Evolutionary conservation across 2,113 vertebrate species (phyloP).

Genomic region (Procavia capensis): DNA sequence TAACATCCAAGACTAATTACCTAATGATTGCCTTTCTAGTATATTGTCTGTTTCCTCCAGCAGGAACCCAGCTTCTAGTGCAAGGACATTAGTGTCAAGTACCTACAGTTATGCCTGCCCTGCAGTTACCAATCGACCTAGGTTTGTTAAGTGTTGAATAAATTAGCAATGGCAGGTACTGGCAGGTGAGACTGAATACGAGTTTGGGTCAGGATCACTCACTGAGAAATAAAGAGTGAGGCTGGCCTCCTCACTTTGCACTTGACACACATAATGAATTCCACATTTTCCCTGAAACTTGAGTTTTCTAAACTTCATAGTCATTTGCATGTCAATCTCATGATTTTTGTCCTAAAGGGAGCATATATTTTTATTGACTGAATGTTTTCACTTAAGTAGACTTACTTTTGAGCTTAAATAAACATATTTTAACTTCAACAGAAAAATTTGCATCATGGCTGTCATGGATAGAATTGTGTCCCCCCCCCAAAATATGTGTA

Average conservation of each 20-base stretch:
- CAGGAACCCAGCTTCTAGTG: neutral
- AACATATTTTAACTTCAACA: neutral
- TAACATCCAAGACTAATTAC: neutral
- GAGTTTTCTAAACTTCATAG: neutral
- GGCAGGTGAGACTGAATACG: neutral
- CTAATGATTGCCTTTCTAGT: neutral
- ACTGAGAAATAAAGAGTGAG: neutral
- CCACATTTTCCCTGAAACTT: neutral
- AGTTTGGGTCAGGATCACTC: neutral
- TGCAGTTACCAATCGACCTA: neutral
- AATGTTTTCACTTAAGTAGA: constrained; percentile 21
- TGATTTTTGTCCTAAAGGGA: constrained; percentile 29
- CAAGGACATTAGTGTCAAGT: neutral
- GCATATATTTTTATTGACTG: constrained; percentile 28
- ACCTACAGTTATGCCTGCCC: neutral
- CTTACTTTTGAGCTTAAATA: constrained; percentile 28
- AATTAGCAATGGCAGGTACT: neutral
- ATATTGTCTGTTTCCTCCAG: neutral
- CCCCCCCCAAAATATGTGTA: too few relatives aligned
- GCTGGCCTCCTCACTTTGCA: neutral
- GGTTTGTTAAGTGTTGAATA: neutral
- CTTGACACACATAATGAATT: neutral
- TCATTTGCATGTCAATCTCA: neutral
- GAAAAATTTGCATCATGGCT: neutral
- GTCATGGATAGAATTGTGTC: too few relatives aligned